Conservation (phyloP, 2,888 invertebrate genomes). For the Cosmia pyralina region DNA sequence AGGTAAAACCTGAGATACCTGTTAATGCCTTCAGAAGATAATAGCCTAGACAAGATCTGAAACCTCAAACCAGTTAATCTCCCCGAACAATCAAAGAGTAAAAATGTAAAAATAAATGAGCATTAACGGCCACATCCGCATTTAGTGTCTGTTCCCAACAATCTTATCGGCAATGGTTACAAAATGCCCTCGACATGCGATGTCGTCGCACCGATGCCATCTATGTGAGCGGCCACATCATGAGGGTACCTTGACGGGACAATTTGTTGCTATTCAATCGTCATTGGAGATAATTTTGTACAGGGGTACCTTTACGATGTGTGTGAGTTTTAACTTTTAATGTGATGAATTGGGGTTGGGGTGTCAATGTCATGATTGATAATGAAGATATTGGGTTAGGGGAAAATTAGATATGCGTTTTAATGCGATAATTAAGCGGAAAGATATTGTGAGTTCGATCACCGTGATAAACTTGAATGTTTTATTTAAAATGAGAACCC, state of each 20-base stretch:
- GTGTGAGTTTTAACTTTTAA: constrained; percentile 25
- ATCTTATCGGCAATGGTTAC: constrained; percentile 60
- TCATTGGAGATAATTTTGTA: constrained; percentile 52
- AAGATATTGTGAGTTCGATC: not conserved
- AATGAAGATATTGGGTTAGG: constrained; percentile 6
- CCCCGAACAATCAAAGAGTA: constrained; percentile 40
- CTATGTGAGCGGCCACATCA: constrained; percentile 53
- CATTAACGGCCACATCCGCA: constrained; percentile 62
- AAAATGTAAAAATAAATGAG: constrained; percentile 60
- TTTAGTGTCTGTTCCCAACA: constrained; percentile 55
- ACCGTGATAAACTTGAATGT: not conserved
- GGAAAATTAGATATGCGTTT: not conserved
- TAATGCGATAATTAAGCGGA: not conserved
- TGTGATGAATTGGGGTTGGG: constrained; percentile 13
- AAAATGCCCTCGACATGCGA: constrained; percentile 63
- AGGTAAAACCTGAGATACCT: not conserved
- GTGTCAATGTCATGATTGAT: constrained; percentile 18
- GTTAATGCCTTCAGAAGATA: not conserved
- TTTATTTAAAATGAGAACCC: not conserved
- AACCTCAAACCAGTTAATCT: constrained; percentile 21
- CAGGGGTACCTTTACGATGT: not conserved
- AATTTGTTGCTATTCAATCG: constrained; percentile 63
- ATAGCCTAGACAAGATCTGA: constrained; percentile 2
- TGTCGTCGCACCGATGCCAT: constrained; percentile 41
- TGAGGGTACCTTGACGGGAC: constrained; percentile 61